Evolutionary conservation across 2,113 vertebrate species (phyloP), one percentile per base, ranked within the genome.

Genomic region (Nematolebias whitei): DNA sequence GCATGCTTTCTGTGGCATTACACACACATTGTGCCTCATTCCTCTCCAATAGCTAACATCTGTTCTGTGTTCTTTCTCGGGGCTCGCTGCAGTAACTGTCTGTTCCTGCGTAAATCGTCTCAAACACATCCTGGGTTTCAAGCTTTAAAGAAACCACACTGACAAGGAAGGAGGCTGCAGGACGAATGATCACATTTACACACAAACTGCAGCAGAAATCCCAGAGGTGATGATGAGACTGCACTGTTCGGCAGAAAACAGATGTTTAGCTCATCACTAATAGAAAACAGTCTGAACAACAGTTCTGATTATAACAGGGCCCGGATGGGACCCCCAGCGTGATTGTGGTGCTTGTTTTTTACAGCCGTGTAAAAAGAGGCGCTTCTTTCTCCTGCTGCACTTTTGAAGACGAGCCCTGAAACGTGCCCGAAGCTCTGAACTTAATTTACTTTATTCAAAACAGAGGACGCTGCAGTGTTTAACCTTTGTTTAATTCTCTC

Each of bases 21-120:
- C 56, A 57, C 26, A 62, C 22, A 1, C 20, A 74, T 45, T 49
- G 15, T 69, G 38, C 32, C 53, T 63, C 74, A 85, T 88, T 87
- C 83, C 70, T 67, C 29, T 40, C 20, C 26, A 47, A 48, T 39
- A 76, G 67, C 43, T 74, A 87, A 82, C 88, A 91, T 84, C 83
- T 91, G 90, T 67, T 75, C 13, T 29, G 12, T 26, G 49, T 51
- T 70, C 40, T 60, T 61, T 45, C 26, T 68, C 23, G 38, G 48
- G 12, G 32, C 55, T 63, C 29, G 64, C 38, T 73, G 50, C 63
- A 49, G 35, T 16, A 23, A 62, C 32, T n/a, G 14, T 16, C 48
- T 3, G n/a, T 13, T n/a, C 39, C 20, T 53, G 47, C 4, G 1
- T 29, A 75, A 76, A 72, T 68, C 55, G 56, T 14, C 10, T 7